Conservation (phyloP, 2,888 invertebrate genomes). For the Isoperla grammatica region DNA sequence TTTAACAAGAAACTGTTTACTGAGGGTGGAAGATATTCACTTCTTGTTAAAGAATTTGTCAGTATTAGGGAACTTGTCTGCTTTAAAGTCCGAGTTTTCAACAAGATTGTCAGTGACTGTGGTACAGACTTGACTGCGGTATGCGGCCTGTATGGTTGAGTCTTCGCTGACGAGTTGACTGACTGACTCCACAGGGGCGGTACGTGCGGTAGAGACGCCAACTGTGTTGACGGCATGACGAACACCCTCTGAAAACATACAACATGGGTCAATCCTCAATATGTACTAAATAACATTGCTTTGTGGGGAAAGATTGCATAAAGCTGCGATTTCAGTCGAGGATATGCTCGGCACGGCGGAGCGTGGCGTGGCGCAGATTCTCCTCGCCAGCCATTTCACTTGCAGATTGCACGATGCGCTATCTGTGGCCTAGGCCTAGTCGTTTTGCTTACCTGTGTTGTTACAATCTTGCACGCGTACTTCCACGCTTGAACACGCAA, state of each 20-base stretch:
- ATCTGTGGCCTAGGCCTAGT: too few species aligned
- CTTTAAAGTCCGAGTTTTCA: constrained; percentile 46
- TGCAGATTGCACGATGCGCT: too few species aligned
- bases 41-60: constrained; percentile 41
- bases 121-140: constrained; percentile 47
- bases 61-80: constrained; percentile 45
- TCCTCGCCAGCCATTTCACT: too few species aligned
- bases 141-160: constrained; percentile 48
- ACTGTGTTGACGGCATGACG: constrained; percentile 47
- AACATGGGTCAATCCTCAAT: neutral
- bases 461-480: too few species aligned
- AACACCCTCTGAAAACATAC: constrained; percentile 39
- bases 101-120: constrained; percentile 46
- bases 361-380: too few species aligned
- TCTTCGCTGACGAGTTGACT: constrained; percentile 48
- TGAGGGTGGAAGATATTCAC: neutral
- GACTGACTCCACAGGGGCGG: constrained; percentile 45
- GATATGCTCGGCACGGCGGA: too few species aligned
- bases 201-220: constrained; percentile 44
- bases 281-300: constrained; percentile 5
- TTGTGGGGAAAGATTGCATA: too few species aligned
- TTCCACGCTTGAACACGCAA: too few species aligned
- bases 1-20: too few species aligned
- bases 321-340: too few species aligned
- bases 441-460: too few species aligned